These are phyloP conservation scores for Cisticola juncidis DNA, from an alignment of 2,113 vertebrate genomes.

Conservation along the genomic window DNA sequence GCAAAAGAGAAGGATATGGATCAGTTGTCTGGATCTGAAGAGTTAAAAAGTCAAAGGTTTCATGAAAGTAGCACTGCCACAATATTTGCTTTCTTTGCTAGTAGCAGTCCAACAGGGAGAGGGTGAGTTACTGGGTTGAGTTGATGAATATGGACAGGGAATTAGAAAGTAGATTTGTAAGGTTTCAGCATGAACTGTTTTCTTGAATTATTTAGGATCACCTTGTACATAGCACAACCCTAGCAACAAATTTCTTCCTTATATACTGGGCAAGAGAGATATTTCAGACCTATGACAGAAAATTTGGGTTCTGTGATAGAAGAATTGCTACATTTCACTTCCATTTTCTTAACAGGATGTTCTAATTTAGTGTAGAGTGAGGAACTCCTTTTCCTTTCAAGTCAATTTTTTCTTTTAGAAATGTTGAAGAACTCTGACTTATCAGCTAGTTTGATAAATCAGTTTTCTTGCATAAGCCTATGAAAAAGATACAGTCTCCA, in stretches of 20 bases:
- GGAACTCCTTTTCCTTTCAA: neutral
- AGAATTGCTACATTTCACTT: neutral
- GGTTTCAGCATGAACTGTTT: neutral
- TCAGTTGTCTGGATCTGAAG: neutral
- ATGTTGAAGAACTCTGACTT: neutral
- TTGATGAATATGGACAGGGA: neutral
- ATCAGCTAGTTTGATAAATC: neutral
- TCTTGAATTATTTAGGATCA: neutral
- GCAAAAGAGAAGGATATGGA: neutral
- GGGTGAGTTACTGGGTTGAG: neutral
- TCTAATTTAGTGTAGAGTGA: neutral
- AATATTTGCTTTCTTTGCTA: neutral
- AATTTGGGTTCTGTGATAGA: neutral
- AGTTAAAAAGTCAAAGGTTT: neutral
- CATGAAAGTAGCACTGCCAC: accelerated
- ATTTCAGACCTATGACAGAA: neutral
- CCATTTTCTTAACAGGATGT: neutral
- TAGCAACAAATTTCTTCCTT: neutral
- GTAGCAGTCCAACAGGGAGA: neutral
- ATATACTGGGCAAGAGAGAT: neutral
- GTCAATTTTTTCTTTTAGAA: neutral
- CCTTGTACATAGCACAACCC: neutral
- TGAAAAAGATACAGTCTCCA: neutral
- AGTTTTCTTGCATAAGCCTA: neutral
- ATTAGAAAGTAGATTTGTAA: neutral